Evolutionary conservation across 2,888 invertebrate genomes (phyloP).

Genomic region (Callosobruchus maculatus): DNA sequence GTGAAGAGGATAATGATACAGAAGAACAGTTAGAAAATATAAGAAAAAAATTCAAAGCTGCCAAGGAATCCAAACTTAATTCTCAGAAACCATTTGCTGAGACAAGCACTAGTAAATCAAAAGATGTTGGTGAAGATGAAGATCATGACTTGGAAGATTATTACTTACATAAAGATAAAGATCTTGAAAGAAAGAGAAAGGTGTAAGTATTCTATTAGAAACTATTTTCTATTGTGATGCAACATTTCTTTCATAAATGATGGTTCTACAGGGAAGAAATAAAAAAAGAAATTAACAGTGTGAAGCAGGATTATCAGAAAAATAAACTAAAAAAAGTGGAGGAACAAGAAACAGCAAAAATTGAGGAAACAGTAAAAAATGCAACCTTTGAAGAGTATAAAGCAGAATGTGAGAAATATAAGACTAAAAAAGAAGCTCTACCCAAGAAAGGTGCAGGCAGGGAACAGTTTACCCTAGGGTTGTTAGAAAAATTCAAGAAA

Average conservation of each 20-base stretch:
- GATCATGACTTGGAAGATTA: constrained; percentile 50
- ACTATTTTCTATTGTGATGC: neutral
- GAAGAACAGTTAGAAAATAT: constrained; percentile 49
- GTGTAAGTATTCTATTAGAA: constrained; percentile 26
- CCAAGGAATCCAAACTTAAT: constrained; percentile 28
- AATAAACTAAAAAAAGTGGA: constrained; percentile 56
- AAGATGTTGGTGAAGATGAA: constrained; percentile 34
- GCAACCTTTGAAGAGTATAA: constrained; percentile 56
- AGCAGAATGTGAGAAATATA: constrained; percentile 54
- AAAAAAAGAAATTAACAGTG: constrained; percentile 67
- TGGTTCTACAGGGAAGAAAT: constrained; percentile 61
- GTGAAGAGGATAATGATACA: constrained; percentile 34
- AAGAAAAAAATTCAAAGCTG: constrained; percentile 50
- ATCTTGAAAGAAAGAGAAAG: constrained; percentile 52
- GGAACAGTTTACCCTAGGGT: constrained; percentile 73
- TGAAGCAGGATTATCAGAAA: constrained; percentile 63
- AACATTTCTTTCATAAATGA: neutral
- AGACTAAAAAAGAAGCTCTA: constrained; percentile 46
- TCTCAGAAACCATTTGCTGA: constrained; percentile 3
- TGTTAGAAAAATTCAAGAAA: constrained; percentile 79
- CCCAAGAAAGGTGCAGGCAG: constrained; percentile 66
- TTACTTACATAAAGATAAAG: constrained; percentile 61
- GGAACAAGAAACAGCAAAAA: constrained; percentile 45
- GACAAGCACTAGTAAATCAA: neutral
- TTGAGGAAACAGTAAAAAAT: constrained; percentile 46